Conservation (phyloP, 2,888 invertebrate species). For the Terebella lapidaria region DNA sequence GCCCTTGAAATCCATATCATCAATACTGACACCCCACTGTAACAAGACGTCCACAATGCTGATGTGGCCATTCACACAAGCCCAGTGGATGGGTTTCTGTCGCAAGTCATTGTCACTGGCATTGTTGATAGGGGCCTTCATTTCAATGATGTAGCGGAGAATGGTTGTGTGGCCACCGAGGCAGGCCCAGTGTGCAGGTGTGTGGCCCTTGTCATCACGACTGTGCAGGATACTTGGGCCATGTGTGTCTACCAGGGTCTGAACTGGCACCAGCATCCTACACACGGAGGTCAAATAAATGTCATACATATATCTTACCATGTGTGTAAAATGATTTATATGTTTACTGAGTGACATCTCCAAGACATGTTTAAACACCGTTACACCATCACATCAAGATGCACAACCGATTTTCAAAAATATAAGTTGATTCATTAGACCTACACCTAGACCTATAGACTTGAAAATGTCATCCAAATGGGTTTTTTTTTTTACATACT, state of each 20-base stretch:
- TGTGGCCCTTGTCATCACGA: constrained; percentile 87
- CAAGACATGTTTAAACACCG: too few species aligned
- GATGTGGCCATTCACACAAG: constrained; percentile 85
- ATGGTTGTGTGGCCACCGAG: constrained; percentile 84
- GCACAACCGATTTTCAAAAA: too few species aligned
- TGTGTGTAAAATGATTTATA: too few species aligned
- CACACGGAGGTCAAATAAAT: too few species aligned
- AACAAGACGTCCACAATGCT: constrained; percentile 73
- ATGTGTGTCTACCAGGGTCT: constrained; percentile 75
- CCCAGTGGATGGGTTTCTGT: constrained; percentile 89
- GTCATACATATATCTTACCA: too few species aligned
- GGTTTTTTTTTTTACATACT: too few species aligned
- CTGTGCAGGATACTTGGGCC: constrained; percentile 69
- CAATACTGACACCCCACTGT: constrained; percentile 74
- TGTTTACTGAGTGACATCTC: neutral
- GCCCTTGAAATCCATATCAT: constrained; percentile 82
- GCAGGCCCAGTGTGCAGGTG: constrained; percentile 88
- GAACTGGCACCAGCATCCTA: constrained; percentile 78
- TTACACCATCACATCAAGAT: too few species aligned
- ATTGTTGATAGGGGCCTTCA: constrained; percentile 72
- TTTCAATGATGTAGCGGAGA: constrained; percentile 78
- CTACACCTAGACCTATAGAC: too few species aligned
- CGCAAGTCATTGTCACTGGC: constrained; percentile 84
- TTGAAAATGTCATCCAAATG: too few species aligned
- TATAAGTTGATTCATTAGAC: too few species aligned